Conservation (phyloP, 2,888 invertebrate genomes). For the Empis livida region DNA sequence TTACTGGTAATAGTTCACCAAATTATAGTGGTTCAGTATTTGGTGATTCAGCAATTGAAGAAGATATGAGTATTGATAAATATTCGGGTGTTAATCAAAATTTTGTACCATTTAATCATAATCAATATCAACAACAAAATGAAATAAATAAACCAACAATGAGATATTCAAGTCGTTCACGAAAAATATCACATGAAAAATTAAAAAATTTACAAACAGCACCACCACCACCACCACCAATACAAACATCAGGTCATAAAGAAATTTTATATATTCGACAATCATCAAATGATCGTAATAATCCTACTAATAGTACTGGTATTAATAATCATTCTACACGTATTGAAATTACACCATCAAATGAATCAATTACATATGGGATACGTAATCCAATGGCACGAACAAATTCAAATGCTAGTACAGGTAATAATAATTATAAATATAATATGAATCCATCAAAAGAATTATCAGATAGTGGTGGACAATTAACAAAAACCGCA, state of each 20-base stretch:
- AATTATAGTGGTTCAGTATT: constrained; percentile 37
- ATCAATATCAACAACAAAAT: neutral
- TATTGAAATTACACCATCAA: constrained; percentile 34
- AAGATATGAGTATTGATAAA: constrained; percentile 36
- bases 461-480: constrained; percentile 5
- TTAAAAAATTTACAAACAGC: neutral
- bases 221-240: neutral
- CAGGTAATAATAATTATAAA: constrained; percentile 9
- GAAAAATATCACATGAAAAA: constrained; percentile 8
- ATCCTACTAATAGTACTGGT: constrained; percentile 10
- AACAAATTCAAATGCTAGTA: constrained; percentile 18
- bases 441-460: constrained; percentile 4
- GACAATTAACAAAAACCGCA: constrained; percentile 2
- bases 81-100: constrained; percentile 31
- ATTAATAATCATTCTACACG: constrained; percentile 28
- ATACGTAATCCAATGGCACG: constrained; percentile 18
- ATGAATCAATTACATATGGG: constrained; percentile 29
- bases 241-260: constrained; percentile 20
- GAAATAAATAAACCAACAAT: constrained; percentile 20
- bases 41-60: constrained; percentile 36
- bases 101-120: constrained; percentile 22
- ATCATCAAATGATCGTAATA: constrained; percentile 23
- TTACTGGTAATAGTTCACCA: constrained; percentile 34
- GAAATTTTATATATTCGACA: constrained; percentile 32
- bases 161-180: constrained; percentile 25